Evolutionary conservation across 2,113 vertebrate species (phyloP).

Genomic region (Plectropomus leopardus): DNA sequence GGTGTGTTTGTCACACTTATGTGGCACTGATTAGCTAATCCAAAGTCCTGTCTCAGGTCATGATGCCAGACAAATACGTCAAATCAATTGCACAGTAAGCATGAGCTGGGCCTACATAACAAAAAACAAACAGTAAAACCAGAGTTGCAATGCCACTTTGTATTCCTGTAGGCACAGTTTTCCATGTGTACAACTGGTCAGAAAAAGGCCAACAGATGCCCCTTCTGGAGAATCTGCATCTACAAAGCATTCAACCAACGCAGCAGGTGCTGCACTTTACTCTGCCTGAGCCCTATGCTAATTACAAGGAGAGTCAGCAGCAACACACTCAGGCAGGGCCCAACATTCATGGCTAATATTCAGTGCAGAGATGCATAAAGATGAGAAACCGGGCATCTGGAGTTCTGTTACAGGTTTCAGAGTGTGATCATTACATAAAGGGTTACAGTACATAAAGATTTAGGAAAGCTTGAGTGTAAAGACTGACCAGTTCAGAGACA

Average conservation of each 20-base stretch:
- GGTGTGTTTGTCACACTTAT: too few relatives aligned
- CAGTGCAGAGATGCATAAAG: slow-evolving; percentile 7
- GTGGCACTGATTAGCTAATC: too few relatives aligned
- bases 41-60: too few relatives aligned
- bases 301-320: background rate
- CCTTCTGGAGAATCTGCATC: background rate
- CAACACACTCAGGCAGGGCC: background rate
- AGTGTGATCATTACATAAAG: slow-evolving; percentile 29
- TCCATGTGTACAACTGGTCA: background rate
- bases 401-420: slow-evolving; percentile 15
- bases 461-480: background rate
- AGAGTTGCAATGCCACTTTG: background rate
- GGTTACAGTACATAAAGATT: background rate
- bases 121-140: too few relatives aligned
- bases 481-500: background rate
- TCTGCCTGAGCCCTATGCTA: background rate
- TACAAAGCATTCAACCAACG: background rate
- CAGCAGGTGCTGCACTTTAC: background rate
- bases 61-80: too few relatives aligned
- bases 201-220: background rate
- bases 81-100: background rate
- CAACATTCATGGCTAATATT: slow-evolving; percentile 9
- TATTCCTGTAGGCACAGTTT: background rate
- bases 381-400: slow-evolving; percentile 1
- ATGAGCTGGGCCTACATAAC: background rate